Conservation (phyloP, 2,113 vertebrate species). For the Eulemur rufifrons region DNA sequence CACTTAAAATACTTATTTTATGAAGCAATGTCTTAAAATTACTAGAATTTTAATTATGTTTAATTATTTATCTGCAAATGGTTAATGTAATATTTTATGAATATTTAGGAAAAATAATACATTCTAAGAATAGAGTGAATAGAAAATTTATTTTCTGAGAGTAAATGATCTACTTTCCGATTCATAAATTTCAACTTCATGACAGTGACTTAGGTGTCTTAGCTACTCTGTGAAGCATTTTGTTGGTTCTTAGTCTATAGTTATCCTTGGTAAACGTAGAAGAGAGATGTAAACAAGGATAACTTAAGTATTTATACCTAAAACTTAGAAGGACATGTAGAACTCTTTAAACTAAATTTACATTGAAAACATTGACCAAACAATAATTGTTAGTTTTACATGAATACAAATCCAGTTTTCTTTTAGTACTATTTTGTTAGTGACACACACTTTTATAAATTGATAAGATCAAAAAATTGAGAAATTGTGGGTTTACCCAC, state of each 20-base stretch:
- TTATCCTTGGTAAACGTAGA: neutral
- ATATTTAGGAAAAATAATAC: neutral
- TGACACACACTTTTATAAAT: neutral
- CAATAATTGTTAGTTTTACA: neutral
- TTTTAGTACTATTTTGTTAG: neutral
- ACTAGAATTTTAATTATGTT: neutral
- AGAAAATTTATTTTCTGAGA: neutral
- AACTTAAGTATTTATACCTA: neutral
- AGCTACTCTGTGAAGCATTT: neutral
- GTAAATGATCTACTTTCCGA: neutral
- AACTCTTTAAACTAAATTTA: slow-evolving; percentile 13
- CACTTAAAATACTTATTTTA: neutral
- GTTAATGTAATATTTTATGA: neutral
- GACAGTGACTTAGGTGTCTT: neutral
- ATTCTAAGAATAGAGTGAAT: neutral
- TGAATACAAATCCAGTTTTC: neutral
- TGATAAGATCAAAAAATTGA: neutral
- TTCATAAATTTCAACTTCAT: neutral
- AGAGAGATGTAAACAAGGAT: neutral
- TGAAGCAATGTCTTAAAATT: neutral
- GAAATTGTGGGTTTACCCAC: neutral
- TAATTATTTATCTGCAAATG: neutral
- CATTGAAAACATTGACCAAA: neutral
- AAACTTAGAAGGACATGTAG: neutral
- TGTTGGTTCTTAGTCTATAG: neutral